Base-by-base conservation (phyloP, 2,888 invertebrate species). In the Drosophila colorata region DNA sequence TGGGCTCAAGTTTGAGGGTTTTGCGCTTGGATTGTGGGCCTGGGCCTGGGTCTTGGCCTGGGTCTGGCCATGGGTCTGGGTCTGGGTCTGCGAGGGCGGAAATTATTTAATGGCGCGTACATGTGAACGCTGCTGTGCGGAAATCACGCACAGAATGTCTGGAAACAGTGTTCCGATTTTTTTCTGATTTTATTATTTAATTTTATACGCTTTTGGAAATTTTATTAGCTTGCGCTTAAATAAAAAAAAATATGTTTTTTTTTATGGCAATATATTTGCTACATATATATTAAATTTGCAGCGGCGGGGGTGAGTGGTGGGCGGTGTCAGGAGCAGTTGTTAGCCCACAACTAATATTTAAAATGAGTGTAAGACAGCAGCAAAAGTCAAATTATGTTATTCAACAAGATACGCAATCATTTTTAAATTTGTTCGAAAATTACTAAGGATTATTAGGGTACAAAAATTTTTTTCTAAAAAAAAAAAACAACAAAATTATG, bases 21-120 rank as follows among this genome's bases (percentile, higher is more conserved):
- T 16, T 25, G n/a, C n/a, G n/a, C n/a, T n/a, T n/a, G n/a, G n/a
- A n/a, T n/a, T 7, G 40, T 56, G 8, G 28, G 25, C 25, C 25
- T 25, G 28, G 9, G 28, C 9, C 28, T 56, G 43, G 20, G 11
- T 33, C n/a, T 35, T 31, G 14, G 35, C 11, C 16, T 53, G 35
- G 35, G 41, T 33, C 37, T 46, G 31, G 37, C 4, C 23, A 35
- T 38, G 46, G 23, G 25, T 14, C n/a, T 70, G 13, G 25, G 37
- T 37, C 47, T 52, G 44, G 46, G 53, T 47, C 61, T 66, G 72
- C 66, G 69, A 72, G 89, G 80, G 85, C 86, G 86, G 86, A 88
- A 87, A 90, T 90, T 90, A 90, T 90, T 90, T 90, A 90, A 90
- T 90, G 90, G 82, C 76, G 81, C 90, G 90, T 80, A 87, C 87